Conservation (phyloP, 2,113 vertebrate species). For the Hyperopisus bebe region DNA sequence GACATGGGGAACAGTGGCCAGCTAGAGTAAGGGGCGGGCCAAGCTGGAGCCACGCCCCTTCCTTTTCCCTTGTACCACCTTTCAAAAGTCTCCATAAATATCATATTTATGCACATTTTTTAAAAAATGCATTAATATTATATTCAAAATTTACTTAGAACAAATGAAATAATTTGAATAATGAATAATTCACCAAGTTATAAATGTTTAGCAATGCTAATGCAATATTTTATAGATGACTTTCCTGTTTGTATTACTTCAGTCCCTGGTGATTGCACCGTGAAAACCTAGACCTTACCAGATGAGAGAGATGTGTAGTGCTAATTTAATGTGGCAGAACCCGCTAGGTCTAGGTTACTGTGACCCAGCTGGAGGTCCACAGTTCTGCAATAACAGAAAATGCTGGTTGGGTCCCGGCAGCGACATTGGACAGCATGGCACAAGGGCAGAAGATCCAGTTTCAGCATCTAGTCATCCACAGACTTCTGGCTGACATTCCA, state of each 20-base stretch:
- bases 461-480: conserved; percentile 67
- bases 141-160: not conserved
- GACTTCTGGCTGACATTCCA: conserved; percentile 71
- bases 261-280: not conserved
- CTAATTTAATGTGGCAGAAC: conserved; percentile 42
- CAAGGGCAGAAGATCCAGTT: conserved; percentile 63
- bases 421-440: conserved; percentile 59
- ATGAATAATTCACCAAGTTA: not conserved
- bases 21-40: conserved; percentile 65
- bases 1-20: conserved; percentile 73
- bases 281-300: not conserved
- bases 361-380: conserved; percentile 50
- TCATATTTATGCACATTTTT: not conserved
- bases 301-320: not conserved
- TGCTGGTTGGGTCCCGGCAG: conserved; percentile 45
- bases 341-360: conserved; percentile 51
- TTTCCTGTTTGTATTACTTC: not conserved
- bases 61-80: conserved; percentile 27
- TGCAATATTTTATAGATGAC: not conserved
- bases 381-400: conserved; percentile 52
- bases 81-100: too few species aligned
- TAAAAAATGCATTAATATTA: not conserved
- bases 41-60: conserved; percentile 62
- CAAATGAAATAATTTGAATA: not conserved
- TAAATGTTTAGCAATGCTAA: not conserved